Percentiles rank a stretch among this genome's conserved stretches.
phyloP scores from a whole-genome alignment of 1,140 invertebrate genomes.

The Gonatopus flavifemur region DNA sequence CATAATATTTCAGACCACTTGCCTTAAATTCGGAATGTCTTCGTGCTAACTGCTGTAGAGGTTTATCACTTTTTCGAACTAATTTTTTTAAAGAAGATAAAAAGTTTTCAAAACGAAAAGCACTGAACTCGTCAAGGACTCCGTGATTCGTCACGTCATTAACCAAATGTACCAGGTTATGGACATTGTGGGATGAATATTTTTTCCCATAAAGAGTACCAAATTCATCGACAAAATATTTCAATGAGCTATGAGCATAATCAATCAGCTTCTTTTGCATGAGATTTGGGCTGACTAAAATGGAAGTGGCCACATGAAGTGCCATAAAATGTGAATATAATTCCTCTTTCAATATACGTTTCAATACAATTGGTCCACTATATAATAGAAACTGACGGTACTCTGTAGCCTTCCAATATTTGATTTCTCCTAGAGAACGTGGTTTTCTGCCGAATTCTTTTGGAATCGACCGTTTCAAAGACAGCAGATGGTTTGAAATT shows the following conservation, averaged over 20 bases:
- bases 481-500: too few species aligned
- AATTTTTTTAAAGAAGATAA: constrained; percentile 1
- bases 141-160: constrained; percentile 13
- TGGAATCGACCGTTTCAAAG: too few species aligned
- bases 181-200: constrained; percentile 12
- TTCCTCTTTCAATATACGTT: background rate
- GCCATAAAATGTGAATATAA: constrained; percentile 5
- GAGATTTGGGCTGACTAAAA: too few species aligned
- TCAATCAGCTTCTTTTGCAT: too few species aligned
- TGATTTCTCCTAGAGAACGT: too few species aligned
- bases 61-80: constrained; percentile 4
- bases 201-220: constrained; percentile 4
- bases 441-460: too few species aligned
- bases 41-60: constrained; percentile 2
- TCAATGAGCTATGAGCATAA: too few species aligned
- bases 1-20: too few species aligned
- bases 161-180: constrained; percentile 9
- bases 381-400: too few species aligned
- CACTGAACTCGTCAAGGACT: background rate
- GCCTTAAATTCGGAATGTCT: constrained; percentile 3
- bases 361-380: too few species aligned
- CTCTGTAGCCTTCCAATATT: too few species aligned
- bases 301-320: too few species aligned
- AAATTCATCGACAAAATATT: constrained; percentile 10
- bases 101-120: constrained; percentile 17